Percentiles rank a stretch among this genome's conserved stretches.
phyloP scores from a whole-genome alignment of 2,113 vertebrate species.

The Loxodonta africana region DNA sequence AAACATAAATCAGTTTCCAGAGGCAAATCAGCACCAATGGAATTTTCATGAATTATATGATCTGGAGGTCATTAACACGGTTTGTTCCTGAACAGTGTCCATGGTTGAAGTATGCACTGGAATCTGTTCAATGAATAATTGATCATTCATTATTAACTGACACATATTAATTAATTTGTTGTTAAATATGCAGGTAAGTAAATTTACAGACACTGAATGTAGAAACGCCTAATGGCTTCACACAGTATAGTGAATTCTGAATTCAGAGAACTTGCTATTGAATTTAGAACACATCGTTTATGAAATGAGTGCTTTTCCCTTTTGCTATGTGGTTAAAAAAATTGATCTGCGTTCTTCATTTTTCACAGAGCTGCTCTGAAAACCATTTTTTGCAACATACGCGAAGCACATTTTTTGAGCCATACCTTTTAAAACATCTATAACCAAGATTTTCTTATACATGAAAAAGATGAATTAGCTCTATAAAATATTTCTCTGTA shows the following conservation, averaged over 20 bases:
- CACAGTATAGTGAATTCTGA: not conserved
- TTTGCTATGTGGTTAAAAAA: not conserved
- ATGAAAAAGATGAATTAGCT: not conserved
- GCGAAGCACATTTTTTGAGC: not conserved
- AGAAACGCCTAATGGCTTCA: not conserved
- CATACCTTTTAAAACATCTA: not conserved
- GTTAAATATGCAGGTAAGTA: not conserved
- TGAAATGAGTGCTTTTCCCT: not conserved
- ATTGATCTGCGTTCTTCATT: not conserved
- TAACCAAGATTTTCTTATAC: not conserved
- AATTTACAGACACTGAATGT: not conserved
- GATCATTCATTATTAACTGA: not conserved
- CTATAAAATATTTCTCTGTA: not conserved
- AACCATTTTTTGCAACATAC: not conserved
- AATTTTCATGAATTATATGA: constrained; percentile 1
- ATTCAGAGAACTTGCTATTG: not conserved
- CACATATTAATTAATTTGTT: not conserved
- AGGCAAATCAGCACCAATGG: not conserved
- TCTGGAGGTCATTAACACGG: not conserved
- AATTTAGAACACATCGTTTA: not conserved
- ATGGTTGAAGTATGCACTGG: not conserved
- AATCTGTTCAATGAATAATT: not conserved
- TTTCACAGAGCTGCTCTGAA: not conserved
- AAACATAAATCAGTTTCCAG: not conserved
- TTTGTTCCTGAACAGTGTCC: not conserved